These are phyloP conservation scores for Piaya cayana DNA, from an alignment of 2,113 vertebrate genomes.

Conservation along the genomic window DNA sequence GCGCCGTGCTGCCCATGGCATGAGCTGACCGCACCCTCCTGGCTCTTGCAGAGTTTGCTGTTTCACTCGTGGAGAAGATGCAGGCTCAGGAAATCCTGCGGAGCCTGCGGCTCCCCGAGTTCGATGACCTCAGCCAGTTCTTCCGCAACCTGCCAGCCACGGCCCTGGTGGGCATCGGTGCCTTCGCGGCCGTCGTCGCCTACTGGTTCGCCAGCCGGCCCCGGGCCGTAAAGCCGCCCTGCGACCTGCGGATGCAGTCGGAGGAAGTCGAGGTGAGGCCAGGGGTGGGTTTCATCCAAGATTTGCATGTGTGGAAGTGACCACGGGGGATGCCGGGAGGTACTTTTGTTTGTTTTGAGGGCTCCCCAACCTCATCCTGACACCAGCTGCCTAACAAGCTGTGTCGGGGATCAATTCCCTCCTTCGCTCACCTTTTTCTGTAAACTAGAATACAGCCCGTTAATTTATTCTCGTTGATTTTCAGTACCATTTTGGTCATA, in stretches of 20 bases:
- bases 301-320: accelerated
- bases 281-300: accelerated
- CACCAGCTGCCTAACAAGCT: accelerated
- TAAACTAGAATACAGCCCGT: neutral
- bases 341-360: neutral
- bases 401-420: neutral
- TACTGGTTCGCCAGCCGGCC: conserved; percentile 95
- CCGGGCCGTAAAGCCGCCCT: conserved; percentile 87
- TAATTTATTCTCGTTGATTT: neutral
- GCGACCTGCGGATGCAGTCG: conserved; percentile 89
- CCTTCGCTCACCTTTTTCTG: neutral
- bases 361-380: neutral
- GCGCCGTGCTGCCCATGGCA: accelerated
- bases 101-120: conserved; percentile 86
- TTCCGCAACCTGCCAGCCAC: conserved; percentile 88
- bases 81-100: conserved; percentile 91
- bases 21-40: neutral
- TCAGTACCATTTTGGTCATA: neutral
- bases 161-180: conserved; percentile 89
- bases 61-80: conserved; percentile 94
- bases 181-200: conserved; percentile 87
- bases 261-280: conserved; percentile 88
- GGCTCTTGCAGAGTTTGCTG: conserved; percentile 83
- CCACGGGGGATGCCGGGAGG: neutral
- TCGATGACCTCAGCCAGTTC: conserved; percentile 89